Evolutionary conservation across 1,140 invertebrate species (phyloP).

Genomic region (Ylistrum balloti): DNA sequence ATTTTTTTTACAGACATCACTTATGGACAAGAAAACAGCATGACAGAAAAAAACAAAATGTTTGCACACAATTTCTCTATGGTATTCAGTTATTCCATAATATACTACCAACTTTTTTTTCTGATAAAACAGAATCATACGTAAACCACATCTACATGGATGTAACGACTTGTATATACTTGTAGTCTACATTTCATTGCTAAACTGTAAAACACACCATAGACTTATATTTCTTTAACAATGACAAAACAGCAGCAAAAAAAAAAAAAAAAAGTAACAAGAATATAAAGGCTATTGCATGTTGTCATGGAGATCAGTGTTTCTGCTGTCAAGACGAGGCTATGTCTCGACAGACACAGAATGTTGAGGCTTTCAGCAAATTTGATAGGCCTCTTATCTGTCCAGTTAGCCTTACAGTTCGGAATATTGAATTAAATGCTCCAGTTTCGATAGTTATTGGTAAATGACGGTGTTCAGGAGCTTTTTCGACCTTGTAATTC

Average conservation of each 20-base stretch:
- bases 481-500: constrained; percentile 32
- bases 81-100: no score
- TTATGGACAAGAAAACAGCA: no score
- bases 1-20: no score
- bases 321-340: constrained; percentile 7
- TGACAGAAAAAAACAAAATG: no score
- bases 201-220: not conserved
- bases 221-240: not conserved
- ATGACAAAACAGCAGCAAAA: constrained; percentile 5
- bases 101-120: no score
- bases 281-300: constrained; percentile 26
- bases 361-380: constrained; percentile 38
- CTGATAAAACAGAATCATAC: no score
- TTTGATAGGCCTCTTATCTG: constrained; percentile 38
- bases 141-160: no score
- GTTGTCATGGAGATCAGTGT: constrained; percentile 2
- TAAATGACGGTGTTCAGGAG: constrained; percentile 10
- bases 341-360: not conserved
- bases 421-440: constrained; percentile 34
- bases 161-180: not conserved
- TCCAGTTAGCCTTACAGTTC: constrained; percentile 4
- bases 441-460: constrained; percentile 33
- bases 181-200: not conserved
- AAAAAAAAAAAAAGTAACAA: not conserved
- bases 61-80: no score